Conservation (phyloP, 2,113 vertebrate genomes). For the Cheirogaleus medius region DNA sequence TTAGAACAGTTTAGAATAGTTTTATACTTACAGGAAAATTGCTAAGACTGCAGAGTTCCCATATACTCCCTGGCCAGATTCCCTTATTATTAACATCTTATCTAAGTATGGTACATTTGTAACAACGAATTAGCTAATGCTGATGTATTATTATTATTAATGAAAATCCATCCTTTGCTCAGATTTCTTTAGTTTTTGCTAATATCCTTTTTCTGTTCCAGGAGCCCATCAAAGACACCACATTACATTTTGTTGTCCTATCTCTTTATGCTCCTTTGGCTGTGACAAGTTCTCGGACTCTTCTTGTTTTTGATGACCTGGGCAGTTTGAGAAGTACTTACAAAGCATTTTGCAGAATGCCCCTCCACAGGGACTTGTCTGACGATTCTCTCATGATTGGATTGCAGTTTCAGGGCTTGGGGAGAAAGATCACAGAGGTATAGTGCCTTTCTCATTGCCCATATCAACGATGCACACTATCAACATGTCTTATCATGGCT, state of each 20-base stretch:
- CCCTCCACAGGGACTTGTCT: not conserved
- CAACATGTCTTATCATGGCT: rapidly evolving
- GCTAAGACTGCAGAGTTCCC: not conserved
- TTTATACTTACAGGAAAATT: not conserved
- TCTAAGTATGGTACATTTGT: not conserved
- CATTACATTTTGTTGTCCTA: not conserved
- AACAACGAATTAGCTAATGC: not conserved
- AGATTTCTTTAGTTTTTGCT: not conserved
- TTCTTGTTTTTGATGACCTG: not conserved
- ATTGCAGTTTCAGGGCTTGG: not conserved
- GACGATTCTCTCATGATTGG: not conserved
- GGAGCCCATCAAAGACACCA: too few relatives aligned
- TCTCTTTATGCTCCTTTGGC: not conserved
- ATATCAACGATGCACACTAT: not conserved
- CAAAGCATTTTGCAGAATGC: not conserved
- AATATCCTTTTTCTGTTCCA: not conserved
- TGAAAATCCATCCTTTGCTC: not conserved
- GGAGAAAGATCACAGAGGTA: not conserved
- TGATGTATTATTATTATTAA: not conserved
- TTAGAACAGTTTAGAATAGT: not conserved
- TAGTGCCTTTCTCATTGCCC: not conserved
- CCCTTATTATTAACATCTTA: not conserved
- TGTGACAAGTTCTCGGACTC: not conserved
- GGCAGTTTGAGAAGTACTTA: not conserved
- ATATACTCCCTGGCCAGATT: not conserved